These are phyloP conservation scores for Hydrolagus affinis DNA, from an alignment of 2,113 vertebrate genomes.

Conservation along the genomic window DNA sequence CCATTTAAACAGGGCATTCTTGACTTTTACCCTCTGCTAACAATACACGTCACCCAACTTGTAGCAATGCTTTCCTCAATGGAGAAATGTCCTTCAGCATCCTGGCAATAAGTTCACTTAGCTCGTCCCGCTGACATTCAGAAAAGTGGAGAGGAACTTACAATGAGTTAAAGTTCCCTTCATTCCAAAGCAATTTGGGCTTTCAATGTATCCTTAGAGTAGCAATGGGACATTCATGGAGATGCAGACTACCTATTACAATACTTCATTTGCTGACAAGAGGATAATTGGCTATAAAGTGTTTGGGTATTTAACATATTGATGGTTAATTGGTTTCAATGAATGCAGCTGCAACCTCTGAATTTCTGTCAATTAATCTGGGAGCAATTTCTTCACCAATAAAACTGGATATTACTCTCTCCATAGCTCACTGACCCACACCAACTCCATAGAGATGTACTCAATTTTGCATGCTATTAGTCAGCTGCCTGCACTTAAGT, in stretches of 20 bases:
- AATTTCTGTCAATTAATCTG: slow-evolving; percentile 21
- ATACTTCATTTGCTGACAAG: slow-evolving; percentile 30
- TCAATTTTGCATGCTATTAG: not conserved
- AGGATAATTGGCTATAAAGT: slow-evolving; percentile 26
- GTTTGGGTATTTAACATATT: slow-evolving; percentile 26
- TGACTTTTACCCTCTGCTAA: not conserved
- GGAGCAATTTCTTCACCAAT: not conserved
- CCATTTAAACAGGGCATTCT: not conserved
- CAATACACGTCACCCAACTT: not conserved
- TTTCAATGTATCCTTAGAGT: slow-evolving; percentile 6
- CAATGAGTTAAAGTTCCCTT: slow-evolving; percentile 7
- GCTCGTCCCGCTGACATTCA: not conserved
- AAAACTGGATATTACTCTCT: not conserved
- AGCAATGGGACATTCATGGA: not conserved
- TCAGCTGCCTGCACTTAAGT: not conserved
- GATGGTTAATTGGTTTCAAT: slow-evolving; percentile 30
- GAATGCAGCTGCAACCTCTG: not conserved
- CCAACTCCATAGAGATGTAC: not conserved
- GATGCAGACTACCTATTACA: not conserved
- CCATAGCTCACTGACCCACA: not conserved
- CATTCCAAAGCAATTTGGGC: not conserved
- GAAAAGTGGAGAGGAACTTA: not conserved
- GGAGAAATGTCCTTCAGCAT: not conserved
- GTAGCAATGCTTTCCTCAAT: too few species aligned
- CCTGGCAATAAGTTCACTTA: not conserved